These are phyloP conservation scores for Tympanoctomys barrerae DNA, from an alignment of 2,797 vertebrate genomes.

Conservation along the genomic window DNA sequence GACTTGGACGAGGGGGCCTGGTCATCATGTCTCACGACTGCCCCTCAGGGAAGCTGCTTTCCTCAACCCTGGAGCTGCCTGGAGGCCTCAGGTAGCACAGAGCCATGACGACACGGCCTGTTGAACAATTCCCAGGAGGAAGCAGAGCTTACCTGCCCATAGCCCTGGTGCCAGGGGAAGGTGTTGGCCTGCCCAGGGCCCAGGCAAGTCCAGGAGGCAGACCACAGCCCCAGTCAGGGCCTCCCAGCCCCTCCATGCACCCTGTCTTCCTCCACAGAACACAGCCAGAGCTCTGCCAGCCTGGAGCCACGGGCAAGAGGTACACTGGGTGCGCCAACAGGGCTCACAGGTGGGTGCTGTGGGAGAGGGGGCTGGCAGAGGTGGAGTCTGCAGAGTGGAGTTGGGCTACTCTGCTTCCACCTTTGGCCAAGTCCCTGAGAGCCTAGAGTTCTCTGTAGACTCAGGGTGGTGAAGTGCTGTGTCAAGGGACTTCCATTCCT, in stretches of 20 bases:
- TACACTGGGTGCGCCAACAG: not conserved
- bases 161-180: not conserved
- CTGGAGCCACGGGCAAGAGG: not conserved
- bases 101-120: not conserved
- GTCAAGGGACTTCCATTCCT: not conserved
- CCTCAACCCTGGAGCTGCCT: not conserved
- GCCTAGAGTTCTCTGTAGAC: not conserved
- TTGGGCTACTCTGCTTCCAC: not conserved
- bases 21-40: not conserved
- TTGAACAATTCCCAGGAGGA: not conserved
- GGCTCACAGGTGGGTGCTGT: not conserved
- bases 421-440: not conserved
- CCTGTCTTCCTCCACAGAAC: not conserved
- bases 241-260: not conserved
- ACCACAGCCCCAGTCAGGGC: not conserved
- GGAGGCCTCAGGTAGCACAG: not conserved
- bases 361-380: accelerated
- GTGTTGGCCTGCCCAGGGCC: not conserved
- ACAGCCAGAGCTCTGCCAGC: not conserved
- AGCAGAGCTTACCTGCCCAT: not conserved
- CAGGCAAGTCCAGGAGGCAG: not conserved
- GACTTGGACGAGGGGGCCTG: not conserved
- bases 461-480: not conserved
- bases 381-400: not conserved
- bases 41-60: not conserved